Conservation (phyloP, 2,888 invertebrate genomes). For the Sepiola atlantica region DNA sequence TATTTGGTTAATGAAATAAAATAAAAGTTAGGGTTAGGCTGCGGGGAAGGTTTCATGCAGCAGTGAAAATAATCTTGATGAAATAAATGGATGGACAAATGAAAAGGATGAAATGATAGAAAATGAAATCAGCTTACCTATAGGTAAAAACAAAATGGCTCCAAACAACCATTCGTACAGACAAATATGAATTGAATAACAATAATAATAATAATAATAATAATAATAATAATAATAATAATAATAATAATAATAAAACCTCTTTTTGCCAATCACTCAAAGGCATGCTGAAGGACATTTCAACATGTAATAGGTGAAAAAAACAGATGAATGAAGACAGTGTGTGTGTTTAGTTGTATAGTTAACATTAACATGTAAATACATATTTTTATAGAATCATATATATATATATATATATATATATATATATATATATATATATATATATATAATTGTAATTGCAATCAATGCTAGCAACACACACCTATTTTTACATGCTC, state of each 20-base stretch:
- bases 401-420: background rate
- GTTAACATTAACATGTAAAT: background rate
- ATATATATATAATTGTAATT: slow-evolving; percentile 33
- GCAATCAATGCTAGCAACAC: background rate
- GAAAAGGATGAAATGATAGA: background rate
- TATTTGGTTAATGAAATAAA: background rate
- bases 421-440: background rate
- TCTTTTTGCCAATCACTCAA: background rate
- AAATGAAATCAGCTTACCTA: background rate
- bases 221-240: background rate
- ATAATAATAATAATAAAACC: background rate
- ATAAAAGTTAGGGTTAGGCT: background rate
- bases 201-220: background rate
- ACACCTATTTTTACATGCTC: slow-evolving; percentile 42
- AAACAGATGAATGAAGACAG: background rate
- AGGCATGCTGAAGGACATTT: background rate
- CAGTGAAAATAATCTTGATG: background rate
- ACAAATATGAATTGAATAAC: background rate
- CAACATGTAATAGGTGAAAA: background rate
- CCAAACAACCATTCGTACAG: background rate
- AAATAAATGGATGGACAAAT: background rate
- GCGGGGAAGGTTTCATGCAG: background rate
- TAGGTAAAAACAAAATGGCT: background rate
- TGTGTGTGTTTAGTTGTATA: background rate
- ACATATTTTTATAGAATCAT: background rate